These are phyloP conservation scores for Poecilia gillii DNA, from an alignment of 2,797 vertebrate genomes.

Conservation along the genomic window DNA sequence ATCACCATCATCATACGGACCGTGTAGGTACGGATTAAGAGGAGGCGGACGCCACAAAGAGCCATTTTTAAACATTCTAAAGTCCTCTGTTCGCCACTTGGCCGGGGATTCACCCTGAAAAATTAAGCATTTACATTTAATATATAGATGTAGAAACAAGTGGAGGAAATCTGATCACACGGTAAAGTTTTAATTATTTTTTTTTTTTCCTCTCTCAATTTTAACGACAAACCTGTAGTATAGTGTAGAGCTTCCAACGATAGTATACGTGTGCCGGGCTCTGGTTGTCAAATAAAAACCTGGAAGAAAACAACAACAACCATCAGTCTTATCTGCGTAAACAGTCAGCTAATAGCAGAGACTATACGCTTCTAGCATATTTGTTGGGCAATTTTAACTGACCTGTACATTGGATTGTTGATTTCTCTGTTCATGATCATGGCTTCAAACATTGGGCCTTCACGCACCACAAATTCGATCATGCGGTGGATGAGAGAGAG, in stretches of 20 bases:
- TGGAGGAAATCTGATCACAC: not conserved
- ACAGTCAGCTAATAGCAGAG: not conserved
- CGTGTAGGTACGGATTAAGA: slow-evolving; percentile 95
- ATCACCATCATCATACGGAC: slow-evolving; percentile 94
- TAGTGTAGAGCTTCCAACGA: slow-evolving; percentile 97
- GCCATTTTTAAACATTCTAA: slow-evolving; percentile 98
- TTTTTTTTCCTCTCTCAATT: fast-evolving
- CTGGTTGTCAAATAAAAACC: slow-evolving; percentile 99
- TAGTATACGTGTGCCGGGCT: slow-evolving; percentile 99
- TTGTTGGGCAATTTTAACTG: slow-evolving; percentile 14
- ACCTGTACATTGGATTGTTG: slow-evolving; percentile 99
- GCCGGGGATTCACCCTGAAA: slow-evolving; percentile 93
- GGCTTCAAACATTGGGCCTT: slow-evolving; percentile 99
- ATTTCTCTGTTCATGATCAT: slow-evolving; percentile 99
- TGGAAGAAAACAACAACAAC: slow-evolving; percentile 56
- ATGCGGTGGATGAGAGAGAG: slow-evolving; percentile 99
- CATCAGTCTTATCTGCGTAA: not conserved
- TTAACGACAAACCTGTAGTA: slow-evolving; percentile 88
- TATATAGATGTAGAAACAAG: not conserved
- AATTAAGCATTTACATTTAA: not conserved
- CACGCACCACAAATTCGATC: slow-evolving; percentile 99
- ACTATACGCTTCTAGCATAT: too few relatives aligned
- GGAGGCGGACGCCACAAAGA: slow-evolving; percentile 97
- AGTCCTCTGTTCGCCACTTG: slow-evolving; percentile 97
- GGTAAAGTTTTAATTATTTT: not conserved